Evolutionary conservation across 2,888 invertebrate species (phyloP).

Genomic region (Ormyrus labotus): DNA sequence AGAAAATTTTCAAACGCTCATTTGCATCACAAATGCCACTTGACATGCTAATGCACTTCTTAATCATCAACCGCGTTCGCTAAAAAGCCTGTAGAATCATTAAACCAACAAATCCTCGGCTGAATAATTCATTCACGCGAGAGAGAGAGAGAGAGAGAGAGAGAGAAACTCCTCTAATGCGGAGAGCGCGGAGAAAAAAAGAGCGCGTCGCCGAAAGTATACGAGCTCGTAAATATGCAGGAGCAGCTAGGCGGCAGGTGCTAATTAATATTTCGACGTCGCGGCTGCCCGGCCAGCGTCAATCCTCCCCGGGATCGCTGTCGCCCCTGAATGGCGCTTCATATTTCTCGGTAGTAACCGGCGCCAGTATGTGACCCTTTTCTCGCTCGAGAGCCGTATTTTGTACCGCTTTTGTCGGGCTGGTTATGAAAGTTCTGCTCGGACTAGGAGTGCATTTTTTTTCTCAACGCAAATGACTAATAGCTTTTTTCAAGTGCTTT

Average conservation of each 20-base stretch:
- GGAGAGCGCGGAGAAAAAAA: no score
- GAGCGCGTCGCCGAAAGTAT: not conserved
- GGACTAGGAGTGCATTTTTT: no score
- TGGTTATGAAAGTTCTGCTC: no score
- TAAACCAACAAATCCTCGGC: no score
- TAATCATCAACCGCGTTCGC: no score
- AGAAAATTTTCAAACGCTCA: no score
- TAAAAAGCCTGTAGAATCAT: no score
- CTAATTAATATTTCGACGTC: constrained; percentile 28
- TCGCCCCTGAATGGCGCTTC: constrained; percentile 9
- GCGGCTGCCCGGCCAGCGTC: not conserved
- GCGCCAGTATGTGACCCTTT: not conserved
- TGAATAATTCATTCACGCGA: not conserved
- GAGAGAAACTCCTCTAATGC: not conserved
- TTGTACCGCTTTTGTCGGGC: no score
- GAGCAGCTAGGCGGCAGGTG: not conserved
- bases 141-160: constrained; percentile 13
- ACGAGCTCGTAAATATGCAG: constrained; percentile 7
- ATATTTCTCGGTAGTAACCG: constrained; percentile 6
- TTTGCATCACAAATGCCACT: no score
- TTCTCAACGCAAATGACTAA: no score
- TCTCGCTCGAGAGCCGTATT: not conserved
- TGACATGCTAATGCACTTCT: no score
- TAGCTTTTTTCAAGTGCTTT: no score
- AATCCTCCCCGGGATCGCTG: constrained; percentile 4